Evolutionary conservation across 2,888 invertebrate species (phyloP).

Genomic region (Ganaspis brasiliensis): DNA sequence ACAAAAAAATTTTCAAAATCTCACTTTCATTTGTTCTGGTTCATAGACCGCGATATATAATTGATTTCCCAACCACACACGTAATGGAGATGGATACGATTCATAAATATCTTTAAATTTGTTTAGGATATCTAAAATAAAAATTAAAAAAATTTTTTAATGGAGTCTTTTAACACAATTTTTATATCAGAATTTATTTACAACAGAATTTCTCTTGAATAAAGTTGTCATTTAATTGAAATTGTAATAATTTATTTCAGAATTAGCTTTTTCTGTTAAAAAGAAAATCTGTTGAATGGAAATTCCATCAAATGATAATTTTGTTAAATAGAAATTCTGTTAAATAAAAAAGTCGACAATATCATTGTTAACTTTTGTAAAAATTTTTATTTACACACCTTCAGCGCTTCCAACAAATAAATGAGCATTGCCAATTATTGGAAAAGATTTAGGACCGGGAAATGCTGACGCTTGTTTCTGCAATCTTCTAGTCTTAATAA

Average conservation of each 20-base stretch:
- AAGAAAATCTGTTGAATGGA: no score
- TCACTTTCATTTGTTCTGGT: constrained; percentile 69
- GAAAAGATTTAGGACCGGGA: constrained; percentile 64
- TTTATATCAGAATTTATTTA: no score
- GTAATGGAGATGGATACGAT: constrained; percentile 65
- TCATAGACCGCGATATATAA: constrained; percentile 63
- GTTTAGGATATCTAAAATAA: constrained; percentile 63
- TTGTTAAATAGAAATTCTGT: no score
- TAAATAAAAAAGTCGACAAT: no score
- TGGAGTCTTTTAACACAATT: background rate
- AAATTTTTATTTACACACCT: constrained; percentile 51
- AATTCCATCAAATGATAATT: no score
- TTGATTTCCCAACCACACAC: constrained; percentile 65
- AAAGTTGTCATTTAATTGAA: no score
- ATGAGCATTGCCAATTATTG: constrained; percentile 67
- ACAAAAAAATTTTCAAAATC: background rate
- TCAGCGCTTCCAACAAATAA: constrained; percentile 64
- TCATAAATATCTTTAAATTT: constrained; percentile 59
- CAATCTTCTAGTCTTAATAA: constrained; percentile 9
- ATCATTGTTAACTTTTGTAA: background rate
- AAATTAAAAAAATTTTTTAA: constrained; percentile 23
- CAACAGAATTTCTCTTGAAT: no score
- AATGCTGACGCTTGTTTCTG: constrained; percentile 56
- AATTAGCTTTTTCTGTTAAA: no score
- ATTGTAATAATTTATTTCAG: no score